phyloP scores from a whole-genome alignment of 2,888 invertebrate genomes.

The Helobdella robusta region DNA sequence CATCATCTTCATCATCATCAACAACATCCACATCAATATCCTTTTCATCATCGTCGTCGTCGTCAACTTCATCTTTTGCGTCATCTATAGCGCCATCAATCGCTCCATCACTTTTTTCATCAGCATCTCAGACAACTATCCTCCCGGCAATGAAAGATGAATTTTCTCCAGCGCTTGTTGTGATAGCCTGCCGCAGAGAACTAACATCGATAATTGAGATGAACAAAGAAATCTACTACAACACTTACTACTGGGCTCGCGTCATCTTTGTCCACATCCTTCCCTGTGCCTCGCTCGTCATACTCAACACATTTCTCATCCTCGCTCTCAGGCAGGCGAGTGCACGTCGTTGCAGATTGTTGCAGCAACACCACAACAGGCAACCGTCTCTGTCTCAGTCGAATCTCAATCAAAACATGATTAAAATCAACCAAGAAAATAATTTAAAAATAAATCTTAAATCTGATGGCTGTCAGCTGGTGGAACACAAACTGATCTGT shows the following conservation, averaged over 20 bases:
- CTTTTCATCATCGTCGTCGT: background rate
- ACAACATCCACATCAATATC: background rate
- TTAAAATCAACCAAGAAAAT: too few species aligned
- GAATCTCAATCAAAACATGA: background rate
- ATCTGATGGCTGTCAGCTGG: too few species aligned
- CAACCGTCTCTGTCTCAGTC: background rate
- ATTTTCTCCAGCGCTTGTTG: background rate
- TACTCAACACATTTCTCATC: conserved; percentile 19
- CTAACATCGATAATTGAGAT: background rate
- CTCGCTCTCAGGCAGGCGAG: conserved; percentile 11
- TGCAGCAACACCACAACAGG: background rate
- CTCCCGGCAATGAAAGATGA: too few species aligned
- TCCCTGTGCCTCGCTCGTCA: conserved; percentile 15
- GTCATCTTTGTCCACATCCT: conserved; percentile 18
- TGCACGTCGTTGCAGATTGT: background rate
- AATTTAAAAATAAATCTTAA: too few species aligned
- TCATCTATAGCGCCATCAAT: background rate
- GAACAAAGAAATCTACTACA: conserved; percentile 13
- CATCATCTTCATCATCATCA: background rate
- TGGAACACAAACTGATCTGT: too few species aligned
- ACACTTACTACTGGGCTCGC: conserved; percentile 17
- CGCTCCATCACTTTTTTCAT: background rate
- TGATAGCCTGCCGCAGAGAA: background rate
- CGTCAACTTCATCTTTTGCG: conserved; percentile 1
- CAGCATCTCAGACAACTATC: background rate